Conservation (phyloP, 2,888 invertebrate species). For the Cynaeus angustus region DNA sequence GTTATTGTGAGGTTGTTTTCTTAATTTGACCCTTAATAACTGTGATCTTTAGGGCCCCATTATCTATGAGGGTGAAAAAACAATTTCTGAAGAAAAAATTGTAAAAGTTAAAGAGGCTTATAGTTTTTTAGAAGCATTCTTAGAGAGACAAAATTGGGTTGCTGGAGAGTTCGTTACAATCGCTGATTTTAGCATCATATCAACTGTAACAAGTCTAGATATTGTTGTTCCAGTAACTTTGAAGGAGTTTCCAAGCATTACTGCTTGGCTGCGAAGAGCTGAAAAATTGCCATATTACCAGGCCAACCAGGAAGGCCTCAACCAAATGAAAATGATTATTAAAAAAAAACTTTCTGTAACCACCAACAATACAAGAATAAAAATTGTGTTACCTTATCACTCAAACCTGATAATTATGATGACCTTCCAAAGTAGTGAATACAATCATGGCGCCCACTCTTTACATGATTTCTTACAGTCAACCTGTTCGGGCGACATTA, state of each 20-base stretch:
- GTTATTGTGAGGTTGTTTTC: too few relatives aligned
- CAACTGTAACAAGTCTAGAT: constrained; percentile 71
- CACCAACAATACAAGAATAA: too few relatives aligned
- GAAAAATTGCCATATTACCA: constrained; percentile 53
- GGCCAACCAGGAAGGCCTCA: constrained; percentile 25
- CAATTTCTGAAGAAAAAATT: constrained; percentile 38
- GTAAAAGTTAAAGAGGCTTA: constrained; percentile 63
- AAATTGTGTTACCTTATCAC: too few relatives aligned
- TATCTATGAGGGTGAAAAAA: constrained; percentile 16
- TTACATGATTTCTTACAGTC: constrained; percentile 69
- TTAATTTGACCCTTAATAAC: too few relatives aligned
- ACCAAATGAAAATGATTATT: background rate
- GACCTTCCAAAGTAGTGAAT: too few relatives aligned
- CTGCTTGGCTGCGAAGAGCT: constrained; percentile 67
- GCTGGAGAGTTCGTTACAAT: constrained; percentile 58
- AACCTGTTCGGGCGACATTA: constrained; percentile 70
- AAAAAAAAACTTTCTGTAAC: background rate
- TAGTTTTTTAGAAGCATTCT: constrained; percentile 56
- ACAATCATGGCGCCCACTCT: constrained; percentile 62
- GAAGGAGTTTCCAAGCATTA: constrained; percentile 64
- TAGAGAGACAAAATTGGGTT: constrained; percentile 55
- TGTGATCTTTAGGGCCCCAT: constrained; percentile 3
- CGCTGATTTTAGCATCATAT: constrained; percentile 58
- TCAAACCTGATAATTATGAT: too few relatives aligned
- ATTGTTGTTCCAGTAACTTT: constrained; percentile 68